Conservation (phyloP, 2,797 vertebrate species). For the Gorsachius magnificus region DNA sequence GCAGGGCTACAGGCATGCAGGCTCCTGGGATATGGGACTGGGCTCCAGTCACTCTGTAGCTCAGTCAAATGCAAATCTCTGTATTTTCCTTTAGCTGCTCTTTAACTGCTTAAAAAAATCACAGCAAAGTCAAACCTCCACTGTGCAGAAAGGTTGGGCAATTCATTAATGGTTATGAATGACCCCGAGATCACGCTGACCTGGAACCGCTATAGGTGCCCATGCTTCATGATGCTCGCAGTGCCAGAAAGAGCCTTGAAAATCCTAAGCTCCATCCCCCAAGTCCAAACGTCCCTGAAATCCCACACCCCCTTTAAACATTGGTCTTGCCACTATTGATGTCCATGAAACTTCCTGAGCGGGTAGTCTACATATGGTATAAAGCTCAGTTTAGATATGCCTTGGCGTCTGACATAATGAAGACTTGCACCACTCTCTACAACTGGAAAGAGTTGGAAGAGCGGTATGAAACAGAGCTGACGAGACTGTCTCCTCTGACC, state of each 20-base stretch:
- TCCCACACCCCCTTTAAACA: background rate
- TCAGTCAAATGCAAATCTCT: background rate
- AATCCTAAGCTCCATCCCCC: background rate
- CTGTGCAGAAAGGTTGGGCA: background rate
- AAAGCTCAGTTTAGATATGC: background rate
- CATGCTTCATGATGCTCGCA: fast-evolving
- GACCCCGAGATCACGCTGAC: background rate
- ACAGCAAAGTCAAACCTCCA: background rate
- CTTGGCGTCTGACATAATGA: fast-evolving
- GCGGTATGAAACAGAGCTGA: background rate
- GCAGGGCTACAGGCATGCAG: fast-evolving
- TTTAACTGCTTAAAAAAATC: background rate
- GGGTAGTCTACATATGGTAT: too few relatives aligned
- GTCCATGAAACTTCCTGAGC: background rate
- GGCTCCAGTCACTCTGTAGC: background rate
- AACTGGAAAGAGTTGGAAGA: background rate
- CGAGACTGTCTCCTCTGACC: background rate
- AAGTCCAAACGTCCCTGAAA: background rate
- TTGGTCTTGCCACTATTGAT: background rate
- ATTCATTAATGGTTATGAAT: background rate
- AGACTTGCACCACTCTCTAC: too few relatives aligned
- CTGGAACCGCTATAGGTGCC: background rate
- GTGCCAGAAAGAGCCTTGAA: background rate
- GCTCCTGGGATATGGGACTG: background rate
- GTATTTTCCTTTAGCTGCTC: background rate